These are phyloP conservation scores for Cyphomyrmex costatus DNA, from an alignment of 1,140 invertebrate genomes.

Conservation along the genomic window DNA sequence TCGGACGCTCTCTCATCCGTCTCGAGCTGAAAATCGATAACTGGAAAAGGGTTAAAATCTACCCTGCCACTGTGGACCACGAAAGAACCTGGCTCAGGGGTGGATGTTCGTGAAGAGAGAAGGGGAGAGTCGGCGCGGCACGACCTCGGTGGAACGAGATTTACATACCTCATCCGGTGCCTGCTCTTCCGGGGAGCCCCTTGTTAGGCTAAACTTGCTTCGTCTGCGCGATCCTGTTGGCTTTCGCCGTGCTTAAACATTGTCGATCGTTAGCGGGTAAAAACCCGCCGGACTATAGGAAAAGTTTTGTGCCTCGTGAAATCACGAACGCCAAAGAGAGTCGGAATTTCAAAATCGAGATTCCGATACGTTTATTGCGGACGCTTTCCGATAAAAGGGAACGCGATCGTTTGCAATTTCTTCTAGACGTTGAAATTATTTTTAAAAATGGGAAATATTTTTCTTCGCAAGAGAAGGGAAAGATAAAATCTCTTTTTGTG, in stretches of 20 bases:
- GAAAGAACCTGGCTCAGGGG: conserved; percentile 80
- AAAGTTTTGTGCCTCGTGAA: conserved; percentile 61
- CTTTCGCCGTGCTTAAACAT: conserved; percentile 79
- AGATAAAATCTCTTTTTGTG: not conserved
- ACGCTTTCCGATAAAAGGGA: conserved; percentile 3
- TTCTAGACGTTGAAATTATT: not conserved
- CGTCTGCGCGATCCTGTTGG: conserved; percentile 79
- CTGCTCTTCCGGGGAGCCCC: conserved; percentile 78
- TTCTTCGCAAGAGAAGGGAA: not conserved
- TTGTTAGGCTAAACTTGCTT: conserved; percentile 84
- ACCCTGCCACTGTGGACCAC: conserved; percentile 76
- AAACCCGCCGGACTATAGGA: conserved; percentile 69
- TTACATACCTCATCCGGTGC: conserved; percentile 81
- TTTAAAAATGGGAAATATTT: not conserved
- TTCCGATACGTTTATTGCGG: conserved; percentile 1
- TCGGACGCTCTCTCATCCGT: conserved; percentile 79
- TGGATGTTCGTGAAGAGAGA: conserved; percentile 64
- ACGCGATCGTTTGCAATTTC: not conserved
- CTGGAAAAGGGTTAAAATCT: conserved; percentile 85
- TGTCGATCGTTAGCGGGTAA: conserved; percentile 78
- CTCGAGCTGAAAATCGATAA: conserved; percentile 86
- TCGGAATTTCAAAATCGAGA: conserved; percentile 50
- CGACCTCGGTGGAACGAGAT: conserved; percentile 79
- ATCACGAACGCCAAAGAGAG: conserved; percentile 19
- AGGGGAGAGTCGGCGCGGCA: conserved; percentile 57